These are phyloP conservation scores for Synanthedon vespiformis DNA, from an alignment of 2,888 invertebrate genomes.

Conservation along the genomic window DNA sequence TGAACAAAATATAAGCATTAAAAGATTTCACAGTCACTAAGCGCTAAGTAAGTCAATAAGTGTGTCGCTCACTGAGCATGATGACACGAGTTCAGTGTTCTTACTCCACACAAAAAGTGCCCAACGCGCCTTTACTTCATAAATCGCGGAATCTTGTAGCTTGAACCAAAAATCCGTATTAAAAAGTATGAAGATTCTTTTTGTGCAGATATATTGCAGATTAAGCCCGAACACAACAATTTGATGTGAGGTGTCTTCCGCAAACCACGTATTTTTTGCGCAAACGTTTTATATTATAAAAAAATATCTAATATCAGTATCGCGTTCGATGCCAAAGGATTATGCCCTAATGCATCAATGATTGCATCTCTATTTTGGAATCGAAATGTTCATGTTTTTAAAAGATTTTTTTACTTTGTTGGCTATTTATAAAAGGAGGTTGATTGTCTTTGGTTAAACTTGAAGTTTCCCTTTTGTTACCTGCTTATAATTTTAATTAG, in stretches of 20 bases:
- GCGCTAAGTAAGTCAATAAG: too few species aligned
- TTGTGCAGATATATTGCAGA: constrained; percentile 63
- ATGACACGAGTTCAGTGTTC: too few species aligned
- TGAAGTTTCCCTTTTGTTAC: too few species aligned
- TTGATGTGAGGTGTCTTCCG: constrained; percentile 55
- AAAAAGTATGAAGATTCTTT: constrained; percentile 55
- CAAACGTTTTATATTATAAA: constrained; percentile 10
- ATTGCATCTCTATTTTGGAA: constrained; percentile 2
- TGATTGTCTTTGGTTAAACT: too few species aligned
- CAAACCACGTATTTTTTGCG: constrained; percentile 34
- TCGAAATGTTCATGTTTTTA: constrained; percentile 3
- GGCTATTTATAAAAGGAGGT: too few species aligned
- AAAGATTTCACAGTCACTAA: too few species aligned
- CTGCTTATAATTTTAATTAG: too few species aligned
- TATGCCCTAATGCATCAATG: background rate
- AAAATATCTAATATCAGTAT: background rate
- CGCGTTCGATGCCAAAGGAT: constrained; percentile 1
- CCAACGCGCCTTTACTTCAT: too few species aligned
- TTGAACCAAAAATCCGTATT: constrained; percentile 30
- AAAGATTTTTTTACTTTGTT: too few species aligned
- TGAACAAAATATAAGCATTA: too few species aligned
- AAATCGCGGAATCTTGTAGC: constrained; percentile 4
- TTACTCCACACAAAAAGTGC: too few species aligned
- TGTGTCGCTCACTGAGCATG: too few species aligned
- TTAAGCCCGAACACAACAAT: constrained; percentile 56